Evolutionary conservation across 2,888 invertebrate species (phyloP), one percentile per base, ranked within the genome.

Genomic region (Exocentrus adspersus): DNA sequence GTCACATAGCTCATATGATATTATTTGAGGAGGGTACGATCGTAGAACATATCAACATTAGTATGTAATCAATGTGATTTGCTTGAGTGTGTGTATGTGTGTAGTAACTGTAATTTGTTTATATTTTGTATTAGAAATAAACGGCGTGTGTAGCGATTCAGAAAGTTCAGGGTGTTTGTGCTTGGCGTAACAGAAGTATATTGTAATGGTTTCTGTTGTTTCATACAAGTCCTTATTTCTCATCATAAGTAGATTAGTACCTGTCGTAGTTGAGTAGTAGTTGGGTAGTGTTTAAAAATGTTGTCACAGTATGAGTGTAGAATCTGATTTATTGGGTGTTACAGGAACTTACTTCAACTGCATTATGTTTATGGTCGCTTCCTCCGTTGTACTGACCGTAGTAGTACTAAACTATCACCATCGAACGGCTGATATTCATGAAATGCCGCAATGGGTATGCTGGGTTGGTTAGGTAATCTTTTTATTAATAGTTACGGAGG

Each of bases 331-430:
- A 52, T 21, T 54, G 74, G 76, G 73, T 75, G 71, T 79, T 79
- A 65, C 78, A 77, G 97, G 97, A 82, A 95, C 97, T 77, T 98
- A 98, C 88, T 98, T 98, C 91, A 97, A 97, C 87, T 97, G 97
- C 88, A 97, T 97, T 86, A 98, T 98, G 98, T 95, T 98, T 86
- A 97, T 98, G 97, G 97, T 97, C 85, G 97, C 97, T 65, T 95
- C 97, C 70, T 97, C 97, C 71, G 97, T 98, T 84, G 95, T 97
- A 77, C 89, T 97, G 79, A 98, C 98, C 58, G 97, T 98, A 75
- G 92, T 97, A 77, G 97, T 98, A 75, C 89, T 98, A 74, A 98
- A 98, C 86, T 97, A 95, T 85, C 98, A 98, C 85, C 97, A 98
- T 85, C 90, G 97, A 78, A 95, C 95, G 75, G 95, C 97, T 66